Conservation (phyloP, 2,113 vertebrate genomes). For the Peromyscus maniculatus region DNA sequence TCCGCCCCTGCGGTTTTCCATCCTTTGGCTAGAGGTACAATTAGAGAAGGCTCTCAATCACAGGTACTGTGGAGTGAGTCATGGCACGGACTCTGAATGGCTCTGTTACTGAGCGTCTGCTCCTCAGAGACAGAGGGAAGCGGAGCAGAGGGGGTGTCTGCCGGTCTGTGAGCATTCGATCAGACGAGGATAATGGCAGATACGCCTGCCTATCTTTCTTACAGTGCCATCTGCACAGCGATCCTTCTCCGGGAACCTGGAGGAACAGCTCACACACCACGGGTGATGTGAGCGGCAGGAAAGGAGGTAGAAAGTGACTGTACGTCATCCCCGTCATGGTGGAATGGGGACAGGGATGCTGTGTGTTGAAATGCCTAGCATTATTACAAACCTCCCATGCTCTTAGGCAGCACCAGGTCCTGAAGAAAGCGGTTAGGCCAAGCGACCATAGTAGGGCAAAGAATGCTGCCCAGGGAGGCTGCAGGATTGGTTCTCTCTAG, state of each 20-base stretch:
- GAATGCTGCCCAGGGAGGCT: background rate
- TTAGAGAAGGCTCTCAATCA: constrained; percentile 1
- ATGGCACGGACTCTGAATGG: background rate
- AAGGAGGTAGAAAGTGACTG: constrained; percentile 76
- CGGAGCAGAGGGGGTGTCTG: background rate
- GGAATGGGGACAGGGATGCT: constrained; percentile 58
- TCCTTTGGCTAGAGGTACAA: background rate
- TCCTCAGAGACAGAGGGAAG: background rate
- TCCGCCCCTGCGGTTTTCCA: constrained; percentile 8
- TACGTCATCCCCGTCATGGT: constrained; percentile 76
- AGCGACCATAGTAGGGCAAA: constrained; percentile 33
- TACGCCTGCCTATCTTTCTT: constrained; percentile 9
- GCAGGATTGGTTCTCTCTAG: constrained; percentile 8
- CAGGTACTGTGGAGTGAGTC: background rate
- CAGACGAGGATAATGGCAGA: constrained; percentile 34
- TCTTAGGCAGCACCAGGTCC: background rate
- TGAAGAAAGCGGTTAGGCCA: constrained; percentile 62
- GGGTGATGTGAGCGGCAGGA: constrained; percentile 73
- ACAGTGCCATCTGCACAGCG: rapidly evolving
- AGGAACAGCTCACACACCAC: constrained; percentile 39
- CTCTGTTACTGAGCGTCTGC: constrained; percentile 3
- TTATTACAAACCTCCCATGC: constrained; percentile 68
- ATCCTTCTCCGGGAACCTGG: constrained; percentile 66
- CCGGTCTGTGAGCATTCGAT: constrained; percentile 41
- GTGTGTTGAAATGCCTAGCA: rapidly evolving